phyloP scores from a whole-genome alignment of 2,113 vertebrate species.

The Scomber japonicus region DNA sequence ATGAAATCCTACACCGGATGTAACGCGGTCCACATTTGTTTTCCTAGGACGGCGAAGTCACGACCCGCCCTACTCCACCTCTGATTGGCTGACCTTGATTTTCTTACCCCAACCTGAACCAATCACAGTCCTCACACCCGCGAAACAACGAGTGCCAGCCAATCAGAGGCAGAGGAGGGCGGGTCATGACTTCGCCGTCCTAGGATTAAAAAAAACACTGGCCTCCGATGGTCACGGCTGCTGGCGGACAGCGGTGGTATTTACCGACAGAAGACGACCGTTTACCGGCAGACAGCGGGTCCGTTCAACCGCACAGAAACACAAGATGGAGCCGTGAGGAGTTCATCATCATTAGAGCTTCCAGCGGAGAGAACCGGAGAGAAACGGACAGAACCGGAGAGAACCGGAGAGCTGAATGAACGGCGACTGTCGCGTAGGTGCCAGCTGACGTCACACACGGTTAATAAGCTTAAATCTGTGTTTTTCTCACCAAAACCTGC shows the following conservation, averaged over 20 bases:
- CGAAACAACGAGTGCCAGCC: too few species aligned
- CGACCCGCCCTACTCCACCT: too few species aligned
- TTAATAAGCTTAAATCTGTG: background rate
- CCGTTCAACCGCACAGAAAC: background rate
- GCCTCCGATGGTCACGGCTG: background rate
- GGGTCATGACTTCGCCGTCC: too few species aligned
- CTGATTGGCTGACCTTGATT: too few species aligned
- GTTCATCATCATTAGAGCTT: rapidly evolving
- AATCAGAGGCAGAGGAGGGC: too few species aligned
- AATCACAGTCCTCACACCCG: too few species aligned
- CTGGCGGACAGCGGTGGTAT: constrained; percentile 1
- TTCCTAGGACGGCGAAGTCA: too few species aligned
- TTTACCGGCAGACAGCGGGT: background rate
- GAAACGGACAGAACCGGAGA: background rate
- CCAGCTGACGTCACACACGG: background rate
- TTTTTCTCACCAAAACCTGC: background rate
- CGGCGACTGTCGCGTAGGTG: constrained; percentile 53
- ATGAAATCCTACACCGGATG: constrained; percentile 18
- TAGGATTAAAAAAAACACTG: too few species aligned
- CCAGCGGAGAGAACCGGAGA: background rate
- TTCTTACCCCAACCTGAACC: too few species aligned
- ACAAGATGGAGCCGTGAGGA: constrained; percentile 40
- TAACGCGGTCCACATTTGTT: too few species aligned
- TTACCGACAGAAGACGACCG: background rate
- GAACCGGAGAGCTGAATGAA: constrained; percentile 17